Evolutionary conservation across 2,113 vertebrate species (phyloP).

Genomic region (Ia io): DNA sequence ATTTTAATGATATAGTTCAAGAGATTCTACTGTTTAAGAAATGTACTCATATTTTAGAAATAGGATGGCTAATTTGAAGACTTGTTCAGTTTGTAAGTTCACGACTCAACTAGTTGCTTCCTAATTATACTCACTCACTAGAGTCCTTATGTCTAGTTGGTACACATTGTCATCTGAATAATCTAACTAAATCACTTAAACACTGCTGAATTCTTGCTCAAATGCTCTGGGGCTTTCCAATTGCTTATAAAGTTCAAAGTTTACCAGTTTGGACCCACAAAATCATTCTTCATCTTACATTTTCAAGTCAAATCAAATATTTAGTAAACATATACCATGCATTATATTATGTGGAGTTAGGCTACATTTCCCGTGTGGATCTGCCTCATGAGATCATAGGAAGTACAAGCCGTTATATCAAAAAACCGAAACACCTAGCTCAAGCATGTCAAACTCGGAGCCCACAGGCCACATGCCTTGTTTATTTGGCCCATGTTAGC

Average conservation of each 20-base stretch:
- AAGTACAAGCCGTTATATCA: background rate
- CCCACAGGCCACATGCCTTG: too few relatives aligned
- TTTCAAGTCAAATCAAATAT: background rate
- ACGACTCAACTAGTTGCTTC: background rate
- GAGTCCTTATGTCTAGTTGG: background rate
- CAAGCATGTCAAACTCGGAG: too few relatives aligned
- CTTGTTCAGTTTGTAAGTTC: background rate
- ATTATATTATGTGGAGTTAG: background rate
- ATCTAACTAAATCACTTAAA: background rate
- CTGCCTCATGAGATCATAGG: background rate
- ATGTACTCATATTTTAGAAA: constrained; percentile 11
- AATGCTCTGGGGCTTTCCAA: background rate
- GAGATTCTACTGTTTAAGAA: background rate
- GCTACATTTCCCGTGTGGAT: background rate
- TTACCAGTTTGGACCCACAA: constrained; percentile 2
- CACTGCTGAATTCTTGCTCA: background rate
- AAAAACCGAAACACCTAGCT: background rate
- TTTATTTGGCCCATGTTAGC: too few relatives aligned
- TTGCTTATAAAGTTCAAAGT: constrained; percentile 17
- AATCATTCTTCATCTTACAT: background rate
- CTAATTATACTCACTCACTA: background rate
- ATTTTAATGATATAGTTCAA: constrained; percentile 12
- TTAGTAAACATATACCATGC: background rate
- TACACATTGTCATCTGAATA: background rate
- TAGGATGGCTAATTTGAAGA: background rate